Evolutionary conservation across 2,797 vertebrate genomes (phyloP).

Genomic region (Pygocentrus nattereri): DNA sequence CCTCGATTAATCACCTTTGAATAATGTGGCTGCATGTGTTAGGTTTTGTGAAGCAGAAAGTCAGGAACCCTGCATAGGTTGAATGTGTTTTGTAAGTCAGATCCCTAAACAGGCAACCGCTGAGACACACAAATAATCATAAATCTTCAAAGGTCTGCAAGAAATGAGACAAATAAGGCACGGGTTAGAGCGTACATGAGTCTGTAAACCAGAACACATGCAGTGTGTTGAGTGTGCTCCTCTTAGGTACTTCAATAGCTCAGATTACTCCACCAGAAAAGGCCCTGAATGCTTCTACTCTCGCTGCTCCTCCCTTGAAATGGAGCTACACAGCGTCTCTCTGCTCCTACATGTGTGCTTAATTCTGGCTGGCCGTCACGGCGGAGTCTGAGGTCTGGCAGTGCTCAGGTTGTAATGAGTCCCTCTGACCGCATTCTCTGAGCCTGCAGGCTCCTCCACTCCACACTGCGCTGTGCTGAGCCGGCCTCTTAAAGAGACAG

Average conservation of each 20-base stretch:
- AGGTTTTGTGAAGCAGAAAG: too few species aligned
- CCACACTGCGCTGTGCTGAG: background rate
- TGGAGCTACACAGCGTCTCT: constrained; percentile 39
- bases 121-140: background rate
- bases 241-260: constrained; percentile 42
- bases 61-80: too few species aligned
- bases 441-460: constrained; percentile 56
- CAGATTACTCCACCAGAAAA: constrained; percentile 47
- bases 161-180: constrained; percentile 31
- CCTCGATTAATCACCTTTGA: too few species aligned
- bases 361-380: constrained; percentile 76
- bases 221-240: constrained; percentile 22
- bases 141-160: background rate
- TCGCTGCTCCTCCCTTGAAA: constrained; percentile 47
- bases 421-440: constrained; percentile 62
- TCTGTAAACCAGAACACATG: constrained; percentile 53
- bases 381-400: constrained; percentile 87
- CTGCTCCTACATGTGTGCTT: constrained; percentile 76
- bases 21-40: too few species aligned
- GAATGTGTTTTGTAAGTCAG: too few species aligned
- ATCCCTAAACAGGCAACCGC: background rate
- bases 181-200: constrained; percentile 22
- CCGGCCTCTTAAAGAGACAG: constrained; percentile 58
- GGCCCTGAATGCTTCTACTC: constrained; percentile 41
- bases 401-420: constrained; percentile 73